These are phyloP conservation scores for Cantharis nigra DNA, from an alignment of 2,888 invertebrate genomes.

Conservation along the genomic window DNA sequence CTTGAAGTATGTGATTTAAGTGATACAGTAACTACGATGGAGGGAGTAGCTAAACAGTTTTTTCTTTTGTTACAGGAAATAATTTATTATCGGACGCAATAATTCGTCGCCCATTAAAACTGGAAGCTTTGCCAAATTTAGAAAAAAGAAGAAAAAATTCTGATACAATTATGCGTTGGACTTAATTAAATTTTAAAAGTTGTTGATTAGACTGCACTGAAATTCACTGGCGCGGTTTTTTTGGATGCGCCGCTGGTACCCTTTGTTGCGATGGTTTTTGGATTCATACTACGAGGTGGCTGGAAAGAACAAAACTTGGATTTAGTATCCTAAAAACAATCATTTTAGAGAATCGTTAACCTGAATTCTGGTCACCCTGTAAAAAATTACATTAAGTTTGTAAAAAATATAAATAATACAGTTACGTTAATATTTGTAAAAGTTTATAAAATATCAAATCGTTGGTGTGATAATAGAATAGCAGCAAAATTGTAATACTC, in stretches of 20 bases:
- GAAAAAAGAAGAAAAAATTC: conserved; percentile 38
- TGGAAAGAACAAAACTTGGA: background rate
- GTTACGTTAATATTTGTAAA: background rate
- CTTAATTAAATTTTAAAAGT: conserved; percentile 5
- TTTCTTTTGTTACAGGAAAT: conserved; percentile 32
- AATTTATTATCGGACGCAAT: conserved; percentile 31
- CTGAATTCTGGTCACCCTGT: background rate
- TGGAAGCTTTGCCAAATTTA: conserved; percentile 54
- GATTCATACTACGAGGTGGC: background rate
- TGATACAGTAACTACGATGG: background rate
- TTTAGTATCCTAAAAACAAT: too few species aligned
- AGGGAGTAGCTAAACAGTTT: background rate
- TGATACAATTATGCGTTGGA: conserved; percentile 19
- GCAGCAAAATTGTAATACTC: conserved; percentile 15
- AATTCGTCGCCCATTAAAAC: conserved; percentile 46
- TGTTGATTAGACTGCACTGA: background rate
- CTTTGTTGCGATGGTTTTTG: background rate
- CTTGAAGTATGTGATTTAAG: conserved; percentile 20
- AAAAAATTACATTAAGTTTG: background rate
- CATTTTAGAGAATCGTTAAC: background rate
- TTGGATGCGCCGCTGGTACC: background rate
- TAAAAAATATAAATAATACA: background rate
- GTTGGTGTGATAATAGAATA: conserved; percentile 24
- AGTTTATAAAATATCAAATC: conserved; percentile 1
- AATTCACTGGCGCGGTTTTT: background rate